Base-by-base conservation (phyloP, 2,888 invertebrate species). In the Hemicrepidius hirtus region DNA sequence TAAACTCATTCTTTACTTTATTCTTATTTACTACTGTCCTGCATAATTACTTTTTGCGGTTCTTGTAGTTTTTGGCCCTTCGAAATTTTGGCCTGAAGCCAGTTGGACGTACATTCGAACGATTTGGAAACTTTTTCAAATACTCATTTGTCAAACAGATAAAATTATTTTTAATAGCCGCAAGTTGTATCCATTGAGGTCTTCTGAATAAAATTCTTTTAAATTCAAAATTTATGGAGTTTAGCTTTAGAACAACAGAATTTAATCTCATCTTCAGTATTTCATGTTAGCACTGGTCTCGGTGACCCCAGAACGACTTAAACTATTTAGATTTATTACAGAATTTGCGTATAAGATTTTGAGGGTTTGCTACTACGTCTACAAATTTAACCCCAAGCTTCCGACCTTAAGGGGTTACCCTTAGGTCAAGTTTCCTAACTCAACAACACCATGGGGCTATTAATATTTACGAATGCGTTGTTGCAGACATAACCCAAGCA, bases 41-140 rank as follows among this genome's bases (percentile, higher is more conserved):
- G 62, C 63, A 63, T 63, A 63, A 63, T 63, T 46, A 32, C 21
- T 63, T 63, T 63, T 46, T 57, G 57, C 37, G 35, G 18, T 57
- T 57, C 32, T 37, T 57, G 3, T 35, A 9, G 7, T 57, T 37
- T 37, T 24, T 28, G 28, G n/a, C 35, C 18, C 35, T 18, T 9
- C 4, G 49, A 46, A 16, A 13, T 63, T 24, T 40, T 59, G 59
- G 59, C n/a, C 1, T 9, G 18, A 18, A 40, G 59, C 59, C 59
- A 59, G 40, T 28, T 18, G 32, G 59, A 40, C 13, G 6, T 12
- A 13, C 9, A 18, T 16, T n/a, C n/a, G 44, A 44, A 16, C 18
- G 44, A 44, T 44, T 44, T 6, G 13, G 7, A 16, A 44, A 7
- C 13, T 44, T 16, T 3, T 18, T 44, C 32, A 9, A 32, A 32